Evolutionary conservation across 2,888 invertebrate species (phyloP).

Genomic region (Acrobasis consociella): DNA sequence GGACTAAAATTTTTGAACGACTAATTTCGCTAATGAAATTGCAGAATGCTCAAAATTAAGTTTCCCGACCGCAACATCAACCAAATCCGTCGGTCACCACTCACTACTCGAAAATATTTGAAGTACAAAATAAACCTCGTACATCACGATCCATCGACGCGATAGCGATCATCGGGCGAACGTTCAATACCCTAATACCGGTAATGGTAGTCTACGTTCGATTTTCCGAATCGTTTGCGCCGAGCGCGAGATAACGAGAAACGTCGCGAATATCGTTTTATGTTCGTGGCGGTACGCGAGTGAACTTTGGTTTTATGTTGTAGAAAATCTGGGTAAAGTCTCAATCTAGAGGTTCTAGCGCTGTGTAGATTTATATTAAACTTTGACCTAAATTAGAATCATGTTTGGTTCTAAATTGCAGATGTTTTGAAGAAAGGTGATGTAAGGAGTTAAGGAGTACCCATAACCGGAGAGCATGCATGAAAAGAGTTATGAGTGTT

Average conservation of each 20-base stretch:
- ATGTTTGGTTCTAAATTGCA: too few relatives aligned
- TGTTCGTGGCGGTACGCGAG: slow-evolving; percentile 36
- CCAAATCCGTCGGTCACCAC: background rate
- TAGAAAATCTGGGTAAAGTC: slow-evolving; percentile 1
- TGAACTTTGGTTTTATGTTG: slow-evolving; percentile 6
- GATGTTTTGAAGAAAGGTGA: too few relatives aligned
- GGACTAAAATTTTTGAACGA: too few relatives aligned
- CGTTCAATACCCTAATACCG: slow-evolving; percentile 66
- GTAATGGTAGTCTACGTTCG: slow-evolving; percentile 75
- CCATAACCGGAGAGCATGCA: too few relatives aligned
- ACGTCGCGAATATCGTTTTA: slow-evolving; percentile 66
- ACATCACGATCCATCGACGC: slow-evolving; percentile 27
- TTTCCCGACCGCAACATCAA: background rate
- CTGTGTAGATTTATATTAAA: too few relatives aligned
- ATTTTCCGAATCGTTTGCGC: slow-evolving; percentile 79
- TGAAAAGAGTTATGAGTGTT: too few relatives aligned
- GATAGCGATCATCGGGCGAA: slow-evolving; percentile 39
- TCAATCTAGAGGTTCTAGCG: slow-evolving; percentile 1
- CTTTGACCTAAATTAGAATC: too few relatives aligned
- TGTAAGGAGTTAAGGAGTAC: too few relatives aligned
- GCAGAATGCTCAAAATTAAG: background rate
- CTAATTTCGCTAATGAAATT: too few relatives aligned
- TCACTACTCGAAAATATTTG: background rate
- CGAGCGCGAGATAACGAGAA: slow-evolving; percentile 71
- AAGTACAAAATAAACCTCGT: slow-evolving; percentile 25